Percentiles rank a stretch among this genome's conserved stretches.
Conservation (phyloP, 2,888 invertebrate species). For the Melinaea marsaeus region DNA sequence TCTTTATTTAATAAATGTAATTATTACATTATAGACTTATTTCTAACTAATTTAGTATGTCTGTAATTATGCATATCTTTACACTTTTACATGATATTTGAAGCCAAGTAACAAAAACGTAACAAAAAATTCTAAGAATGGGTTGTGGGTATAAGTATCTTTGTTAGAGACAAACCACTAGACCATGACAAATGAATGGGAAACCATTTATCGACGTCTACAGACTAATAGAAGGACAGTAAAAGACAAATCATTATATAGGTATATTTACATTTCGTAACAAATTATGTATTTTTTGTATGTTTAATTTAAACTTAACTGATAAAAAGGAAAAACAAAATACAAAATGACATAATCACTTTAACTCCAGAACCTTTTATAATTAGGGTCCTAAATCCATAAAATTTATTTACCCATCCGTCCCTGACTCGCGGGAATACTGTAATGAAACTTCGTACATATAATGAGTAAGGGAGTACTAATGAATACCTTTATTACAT, state of each 20-base stretch:
- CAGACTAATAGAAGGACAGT: not conserved
- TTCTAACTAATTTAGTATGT: too few species aligned
- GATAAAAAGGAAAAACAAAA: slow-evolving; percentile 8
- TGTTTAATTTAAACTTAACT: not conserved
- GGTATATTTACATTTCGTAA: not conserved
- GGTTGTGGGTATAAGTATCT: not conserved
- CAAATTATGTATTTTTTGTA: too few species aligned
- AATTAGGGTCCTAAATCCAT: slow-evolving; percentile 23
- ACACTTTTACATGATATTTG: not conserved
- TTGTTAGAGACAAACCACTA: slow-evolving; percentile 1
- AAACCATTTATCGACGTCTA: not conserved
- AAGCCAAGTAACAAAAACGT: not conserved
- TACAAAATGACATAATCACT: slow-evolving; percentile 17
- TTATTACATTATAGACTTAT: too few species aligned
- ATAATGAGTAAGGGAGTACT: slow-evolving; percentile 34
- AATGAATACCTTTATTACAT: slow-evolving; percentile 26
- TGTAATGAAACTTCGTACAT: slow-evolving; percentile 35
- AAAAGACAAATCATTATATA: not conserved
- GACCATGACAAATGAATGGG: not conserved
- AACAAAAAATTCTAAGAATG: not conserved
- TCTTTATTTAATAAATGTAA: too few species aligned
- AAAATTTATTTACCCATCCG: slow-evolving; percentile 27
- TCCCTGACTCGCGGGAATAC: slow-evolving; percentile 25
- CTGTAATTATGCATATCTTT: not conserved
- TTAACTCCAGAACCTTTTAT: slow-evolving; percentile 19